Evolutionary conservation across 1,140 invertebrate genomes (phyloP).

Genomic region (Rhopalosiphum padi): DNA sequence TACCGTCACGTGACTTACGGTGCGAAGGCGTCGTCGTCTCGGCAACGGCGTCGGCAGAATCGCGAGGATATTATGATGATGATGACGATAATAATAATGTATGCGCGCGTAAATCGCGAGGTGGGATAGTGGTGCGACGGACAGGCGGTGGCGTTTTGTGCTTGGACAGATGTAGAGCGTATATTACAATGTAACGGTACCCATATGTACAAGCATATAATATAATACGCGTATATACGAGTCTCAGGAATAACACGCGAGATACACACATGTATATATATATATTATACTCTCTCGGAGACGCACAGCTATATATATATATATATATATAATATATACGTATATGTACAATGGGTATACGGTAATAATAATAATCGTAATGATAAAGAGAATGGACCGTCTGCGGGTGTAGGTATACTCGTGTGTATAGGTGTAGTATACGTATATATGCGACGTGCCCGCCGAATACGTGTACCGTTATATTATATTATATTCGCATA

Average conservation of each 20-base stretch:
- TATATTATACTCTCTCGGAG: no score
- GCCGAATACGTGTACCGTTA: not conserved
- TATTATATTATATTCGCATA: constrained; percentile 9
- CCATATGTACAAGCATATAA: not conserved
- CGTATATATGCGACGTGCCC: not conserved
- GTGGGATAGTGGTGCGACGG: not conserved
- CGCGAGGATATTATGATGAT: not conserved
- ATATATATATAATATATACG: no score
- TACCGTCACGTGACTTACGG: not conserved
- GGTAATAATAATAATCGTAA: constrained; percentile 9
- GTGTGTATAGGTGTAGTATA: no score
- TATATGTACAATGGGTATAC: not conserved
- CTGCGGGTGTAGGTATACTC: not conserved
- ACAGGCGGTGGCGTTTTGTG: not conserved
- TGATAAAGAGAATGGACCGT: constrained; percentile 6
- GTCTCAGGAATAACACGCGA: not conserved
- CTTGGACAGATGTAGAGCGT: constrained; percentile 5
- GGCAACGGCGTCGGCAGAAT: not conserved
- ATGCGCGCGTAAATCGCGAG: not conserved
- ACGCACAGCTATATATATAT: no score
- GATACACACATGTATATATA: not conserved
- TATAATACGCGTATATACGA: not conserved
- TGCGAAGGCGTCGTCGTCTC: not conserved
- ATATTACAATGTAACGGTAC: constrained; percentile 8
- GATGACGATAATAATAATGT: not conserved